Evolutionary conservation across 2,888 invertebrate species (phyloP).

Genomic region (Leuctra nigra): DNA sequence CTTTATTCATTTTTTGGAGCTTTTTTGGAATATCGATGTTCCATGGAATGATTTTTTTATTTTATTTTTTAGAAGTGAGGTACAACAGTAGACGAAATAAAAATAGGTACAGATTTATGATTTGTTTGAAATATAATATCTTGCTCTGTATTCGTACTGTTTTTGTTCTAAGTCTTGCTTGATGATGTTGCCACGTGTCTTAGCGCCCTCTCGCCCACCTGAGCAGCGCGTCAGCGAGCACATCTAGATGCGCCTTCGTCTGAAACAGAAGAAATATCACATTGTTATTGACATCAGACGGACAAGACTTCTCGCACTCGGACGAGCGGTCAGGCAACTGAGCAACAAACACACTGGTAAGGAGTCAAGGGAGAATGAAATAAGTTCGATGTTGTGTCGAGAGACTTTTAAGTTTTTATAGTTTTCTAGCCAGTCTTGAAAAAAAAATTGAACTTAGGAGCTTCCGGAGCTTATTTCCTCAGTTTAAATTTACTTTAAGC

Average conservation of each 20-base stretch:
- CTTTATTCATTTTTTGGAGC: background rate
- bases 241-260: slow-evolving; percentile 94
- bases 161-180: background rate
- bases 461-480: no score
- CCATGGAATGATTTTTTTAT: background rate
- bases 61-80: no score
- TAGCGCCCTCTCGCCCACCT: slow-evolving; percentile 94
- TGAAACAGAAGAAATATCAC: slow-evolving; percentile 47
- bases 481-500: no score
- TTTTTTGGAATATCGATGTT: slow-evolving; percentile 2
- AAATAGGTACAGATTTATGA: slow-evolving; percentile 24
- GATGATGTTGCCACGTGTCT: slow-evolving; percentile 30
- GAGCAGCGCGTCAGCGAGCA: slow-evolving; percentile 86
- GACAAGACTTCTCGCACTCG: no score
- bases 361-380: no score
- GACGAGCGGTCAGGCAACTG: no score
- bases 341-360: no score
- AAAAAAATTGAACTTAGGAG: no score
- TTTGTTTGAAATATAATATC: slow-evolving; percentile 11
- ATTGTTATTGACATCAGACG: no score
- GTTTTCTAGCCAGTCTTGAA: no score
- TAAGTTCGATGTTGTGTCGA: no score
- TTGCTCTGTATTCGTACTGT: slow-evolving; percentile 14
- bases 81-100: slow-evolving; percentile 28
- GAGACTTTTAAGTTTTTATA: no score